phyloP scores from a whole-genome alignment of 2,888 invertebrate genomes.

The Zygogramma bicolorata region DNA sequence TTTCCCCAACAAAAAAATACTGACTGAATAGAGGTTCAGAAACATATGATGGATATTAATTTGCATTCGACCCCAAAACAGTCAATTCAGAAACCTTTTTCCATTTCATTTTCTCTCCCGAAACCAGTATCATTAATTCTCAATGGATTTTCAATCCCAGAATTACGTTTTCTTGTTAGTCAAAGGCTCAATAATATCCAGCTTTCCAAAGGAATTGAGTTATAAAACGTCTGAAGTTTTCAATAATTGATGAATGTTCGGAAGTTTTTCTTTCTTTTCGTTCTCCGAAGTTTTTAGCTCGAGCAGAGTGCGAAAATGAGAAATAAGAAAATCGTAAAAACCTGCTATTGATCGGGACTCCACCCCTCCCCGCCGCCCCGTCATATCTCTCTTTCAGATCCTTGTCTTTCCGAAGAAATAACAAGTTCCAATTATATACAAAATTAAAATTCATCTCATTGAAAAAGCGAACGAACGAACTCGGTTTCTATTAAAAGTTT shows the following conservation, averaged over 20 bases:
- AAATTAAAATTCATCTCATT: constrained; percentile 68
- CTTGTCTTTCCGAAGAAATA: constrained; percentile 61
- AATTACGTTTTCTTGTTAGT: constrained; percentile 37
- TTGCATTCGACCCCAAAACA: no score
- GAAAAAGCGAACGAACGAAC: constrained; percentile 66
- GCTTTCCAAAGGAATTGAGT: constrained; percentile 43
- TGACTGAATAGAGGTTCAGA: no score
- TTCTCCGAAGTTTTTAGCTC: constrained; percentile 39
- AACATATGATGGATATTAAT: no score
- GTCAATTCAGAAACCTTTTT: no score
- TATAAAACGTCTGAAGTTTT: constrained; percentile 44
- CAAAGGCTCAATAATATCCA: constrained; percentile 38
- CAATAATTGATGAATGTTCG: constrained; percentile 45
- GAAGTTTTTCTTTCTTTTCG: constrained; percentile 37
- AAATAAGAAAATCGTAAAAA: constrained; percentile 49
- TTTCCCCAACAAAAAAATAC: no score
- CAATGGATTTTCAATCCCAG: constrained; percentile 37
- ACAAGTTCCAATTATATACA: constrained; percentile 66
- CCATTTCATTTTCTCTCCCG: not conserved
- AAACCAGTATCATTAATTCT: constrained; percentile 17
- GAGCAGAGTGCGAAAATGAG: constrained; percentile 37
- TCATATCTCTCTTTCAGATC: constrained; percentile 54
- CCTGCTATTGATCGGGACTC: constrained; percentile 45
- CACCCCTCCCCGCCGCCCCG: constrained; percentile 42
- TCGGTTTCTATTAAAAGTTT: constrained; percentile 66